These are phyloP conservation scores for Papilio elwesi DNA, from an alignment of 2,888 invertebrate species.

Conservation along the genomic window DNA sequence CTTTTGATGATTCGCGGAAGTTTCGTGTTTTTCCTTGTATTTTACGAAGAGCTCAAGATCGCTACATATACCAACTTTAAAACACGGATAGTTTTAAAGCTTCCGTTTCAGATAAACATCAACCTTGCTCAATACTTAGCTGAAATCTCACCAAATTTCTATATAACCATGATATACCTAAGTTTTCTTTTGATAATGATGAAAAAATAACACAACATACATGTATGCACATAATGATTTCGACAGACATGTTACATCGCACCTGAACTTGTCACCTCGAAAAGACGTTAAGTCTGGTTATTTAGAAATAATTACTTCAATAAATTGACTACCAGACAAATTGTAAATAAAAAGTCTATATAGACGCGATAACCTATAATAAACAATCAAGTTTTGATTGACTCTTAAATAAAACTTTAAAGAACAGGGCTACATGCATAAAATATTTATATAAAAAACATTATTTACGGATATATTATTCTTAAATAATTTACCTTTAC, in stretches of 20 bases:
- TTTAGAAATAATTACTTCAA: too few species aligned
- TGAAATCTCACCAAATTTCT: neutral
- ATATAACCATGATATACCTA: neutral
- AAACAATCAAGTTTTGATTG: too few species aligned
- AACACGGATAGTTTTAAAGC: neutral
- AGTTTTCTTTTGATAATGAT: neutral
- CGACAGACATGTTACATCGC: neutral
- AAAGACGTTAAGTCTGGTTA: neutral
- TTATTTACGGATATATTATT: too few species aligned
- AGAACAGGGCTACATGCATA: too few species aligned
- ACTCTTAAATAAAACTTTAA: too few species aligned
- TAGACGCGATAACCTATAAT: too few species aligned
- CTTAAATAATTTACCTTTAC: neutral
- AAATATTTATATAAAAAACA: too few species aligned
- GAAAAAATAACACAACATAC: neutral
- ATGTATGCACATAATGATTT: neutral
- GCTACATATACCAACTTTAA: neutral
- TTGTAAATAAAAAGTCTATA: too few species aligned
- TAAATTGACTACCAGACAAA: too few species aligned
- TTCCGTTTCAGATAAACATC: neutral
- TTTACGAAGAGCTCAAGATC: constrained; percentile 6
- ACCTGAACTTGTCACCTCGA: neutral
- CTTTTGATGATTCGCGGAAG: constrained; percentile 50
- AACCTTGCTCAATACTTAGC: neutral
- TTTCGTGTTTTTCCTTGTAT: constrained; percentile 35